Conservation (phyloP, 1,140 invertebrate genomes). For the Gerris buenoi region DNA sequence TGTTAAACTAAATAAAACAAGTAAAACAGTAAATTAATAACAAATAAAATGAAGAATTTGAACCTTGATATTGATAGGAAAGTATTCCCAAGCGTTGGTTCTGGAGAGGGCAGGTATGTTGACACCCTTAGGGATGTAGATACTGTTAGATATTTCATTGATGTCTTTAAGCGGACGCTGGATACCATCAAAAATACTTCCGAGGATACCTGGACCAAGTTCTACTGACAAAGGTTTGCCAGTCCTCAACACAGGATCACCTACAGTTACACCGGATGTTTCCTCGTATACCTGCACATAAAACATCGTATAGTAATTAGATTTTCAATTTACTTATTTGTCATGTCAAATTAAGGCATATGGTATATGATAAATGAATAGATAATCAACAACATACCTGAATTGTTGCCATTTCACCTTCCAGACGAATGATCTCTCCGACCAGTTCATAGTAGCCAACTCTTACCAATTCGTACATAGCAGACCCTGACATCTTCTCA, state of each 20-base stretch:
- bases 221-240: slow-evolving; percentile 97
- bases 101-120: slow-evolving; percentile 83
- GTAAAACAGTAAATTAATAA: too few relatives aligned
- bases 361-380: too few relatives aligned
- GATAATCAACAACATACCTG: too few relatives aligned
- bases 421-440: slow-evolving; percentile 97
- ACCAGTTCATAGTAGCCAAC: slow-evolving; percentile 96
- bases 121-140: slow-evolving; percentile 98
- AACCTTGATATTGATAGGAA: slow-evolving; percentile 71
- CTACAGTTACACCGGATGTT: slow-evolving; percentile 97
- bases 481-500: slow-evolving; percentile 96
- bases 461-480: slow-evolving; percentile 99
- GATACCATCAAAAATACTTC: slow-evolving; percentile 98
- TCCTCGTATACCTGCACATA: slow-evolving; percentile 83
- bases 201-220: slow-evolving; percentile 97
- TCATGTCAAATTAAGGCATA: too few relatives aligned
- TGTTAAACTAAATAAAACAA: too few relatives aligned
- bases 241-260: slow-evolving; percentile 93
- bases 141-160: slow-evolving; percentile 78
- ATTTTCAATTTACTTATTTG: too few relatives aligned
- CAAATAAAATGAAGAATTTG: slow-evolving; percentile 17
- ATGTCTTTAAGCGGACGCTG: slow-evolving; percentile 97
- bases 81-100: slow-evolving; percentile 80
- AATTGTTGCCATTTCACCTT: slow-evolving; percentile 98
- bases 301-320: too few relatives aligned